Evolutionary conservation across 2,113 vertebrate species (phyloP).

Genomic region (Onychostruthus taczanowskii): DNA sequence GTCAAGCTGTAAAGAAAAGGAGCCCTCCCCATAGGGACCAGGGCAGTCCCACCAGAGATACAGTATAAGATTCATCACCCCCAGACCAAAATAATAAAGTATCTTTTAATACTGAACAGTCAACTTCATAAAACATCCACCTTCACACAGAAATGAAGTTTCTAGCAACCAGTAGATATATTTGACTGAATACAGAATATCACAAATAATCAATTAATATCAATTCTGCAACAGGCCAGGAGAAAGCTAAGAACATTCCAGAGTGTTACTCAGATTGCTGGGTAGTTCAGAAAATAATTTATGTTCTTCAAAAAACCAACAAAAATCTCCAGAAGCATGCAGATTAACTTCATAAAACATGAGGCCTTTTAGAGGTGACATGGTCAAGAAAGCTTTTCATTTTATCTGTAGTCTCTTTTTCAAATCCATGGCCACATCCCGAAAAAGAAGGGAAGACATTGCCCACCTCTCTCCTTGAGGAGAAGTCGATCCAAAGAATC

Average conservation of each 20-base stretch:
- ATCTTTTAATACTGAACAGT: neutral
- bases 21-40: neutral
- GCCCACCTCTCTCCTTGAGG: conserved; percentile 89
- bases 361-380: neutral
- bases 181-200: neutral
- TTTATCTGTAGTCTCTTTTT: neutral
- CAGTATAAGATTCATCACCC: neutral
- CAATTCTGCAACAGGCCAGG: neutral
- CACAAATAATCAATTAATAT: neutral
- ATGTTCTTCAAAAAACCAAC: neutral
- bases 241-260: neutral
- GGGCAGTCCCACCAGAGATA: neutral
- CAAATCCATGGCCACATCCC: neutral
- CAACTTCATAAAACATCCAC: neutral
- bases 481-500: conserved; percentile 87
- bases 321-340: neutral
- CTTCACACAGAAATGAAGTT: neutral
- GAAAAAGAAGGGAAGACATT: neutral
- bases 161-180: neutral
- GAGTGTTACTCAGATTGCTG: neutral
- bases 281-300: neutral
- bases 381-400: neutral
- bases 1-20: neutral
- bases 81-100: neutral
- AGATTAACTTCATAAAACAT: neutral